Conservation (phyloP, 2,888 invertebrate genomes). For the Agonum fuliginosum region DNA sequence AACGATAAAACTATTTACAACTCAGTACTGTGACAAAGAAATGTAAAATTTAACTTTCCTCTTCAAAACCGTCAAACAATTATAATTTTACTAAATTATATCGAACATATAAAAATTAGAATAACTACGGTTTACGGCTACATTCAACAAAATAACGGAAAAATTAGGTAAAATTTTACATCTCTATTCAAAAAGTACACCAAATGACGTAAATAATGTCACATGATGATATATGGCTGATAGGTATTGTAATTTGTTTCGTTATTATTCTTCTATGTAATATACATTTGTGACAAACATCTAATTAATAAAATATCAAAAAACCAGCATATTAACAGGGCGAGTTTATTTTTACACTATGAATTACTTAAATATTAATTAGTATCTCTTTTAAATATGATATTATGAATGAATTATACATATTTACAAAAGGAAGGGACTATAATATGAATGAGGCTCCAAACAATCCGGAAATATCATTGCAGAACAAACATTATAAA, state of each 20-base stretch:
- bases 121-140: constrained; percentile 31
- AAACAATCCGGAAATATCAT: constrained; percentile 3
- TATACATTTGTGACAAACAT: constrained; percentile 37
- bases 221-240: constrained; percentile 6
- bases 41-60: constrained; percentile 33
- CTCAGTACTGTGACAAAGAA: constrained; percentile 12
- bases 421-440: constrained; percentile 46
- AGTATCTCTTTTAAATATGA: constrained; percentile 45
- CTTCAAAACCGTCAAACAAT: constrained; percentile 12
- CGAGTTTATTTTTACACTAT: constrained; percentile 51
- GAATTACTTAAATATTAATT: constrained; percentile 50
- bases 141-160: not conserved
- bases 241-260: constrained; percentile 29
- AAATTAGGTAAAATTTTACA: constrained; percentile 29
- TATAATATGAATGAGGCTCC: constrained; percentile 7
- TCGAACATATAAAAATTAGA: constrained; percentile 20
- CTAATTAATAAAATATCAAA: constrained; percentile 46
- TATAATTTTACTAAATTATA: constrained; percentile 26
- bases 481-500: constrained; percentile 1
- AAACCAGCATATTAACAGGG: constrained; percentile 37
- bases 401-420: constrained; percentile 56
- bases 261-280: constrained; percentile 34
- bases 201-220: not conserved
- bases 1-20: constrained; percentile 32
- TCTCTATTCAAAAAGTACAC: constrained; percentile 39